Base-by-base conservation (phyloP, 2,888 invertebrate species). In the Hofmannophila pseudospretella region DNA sequence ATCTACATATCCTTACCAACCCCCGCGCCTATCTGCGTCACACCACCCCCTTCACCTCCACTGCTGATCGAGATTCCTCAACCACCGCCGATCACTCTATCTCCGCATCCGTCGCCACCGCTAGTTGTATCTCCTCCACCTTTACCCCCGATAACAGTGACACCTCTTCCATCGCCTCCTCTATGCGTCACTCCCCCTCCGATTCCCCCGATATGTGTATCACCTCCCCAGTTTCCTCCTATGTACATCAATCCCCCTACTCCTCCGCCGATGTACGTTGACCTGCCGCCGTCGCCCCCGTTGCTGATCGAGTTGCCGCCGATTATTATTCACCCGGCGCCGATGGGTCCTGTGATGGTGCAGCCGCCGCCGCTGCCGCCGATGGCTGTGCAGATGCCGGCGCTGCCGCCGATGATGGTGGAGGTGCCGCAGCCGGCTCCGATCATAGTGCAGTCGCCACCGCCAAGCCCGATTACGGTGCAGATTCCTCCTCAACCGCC, bases 321-420 rank as follows among this genome's bases (percentile, higher is more conserved):
- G 25, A 52, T 67, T 29, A 74, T 84, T 13, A 53, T 80, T 4
- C 84, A 84, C 42, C 81, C 80, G 1, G 82, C 82, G 1, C 65
- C 81, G 23, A 36, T 80, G 13, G 74, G 75, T 0, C 75, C 71
- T 38, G 54, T 84, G 37, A 58, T 71, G 67, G 63, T 84, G 11
- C 81, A 81, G 43, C 77, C 78, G 7, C 84, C 84, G 2, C 62
- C 75, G n/a, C 39, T 76, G 22, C 75, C 82, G 0, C 75, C 81
- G 1, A 60, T 85, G 54, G 67, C 76, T 1, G 75, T 85, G 7
- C 80, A 84, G 40, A 67, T 81, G 2, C 84, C 84, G 0, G 61
- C 73, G 2, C 51, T 61, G 5, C 70, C 76, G 1, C 78, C 85
- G 0, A 67, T 85, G 52, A 72, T 72, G 62, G 65, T 85, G n/a